Evolutionary conservation across 2,888 invertebrate species (phyloP).

Genomic region (Halocaridina rubra): DNA sequence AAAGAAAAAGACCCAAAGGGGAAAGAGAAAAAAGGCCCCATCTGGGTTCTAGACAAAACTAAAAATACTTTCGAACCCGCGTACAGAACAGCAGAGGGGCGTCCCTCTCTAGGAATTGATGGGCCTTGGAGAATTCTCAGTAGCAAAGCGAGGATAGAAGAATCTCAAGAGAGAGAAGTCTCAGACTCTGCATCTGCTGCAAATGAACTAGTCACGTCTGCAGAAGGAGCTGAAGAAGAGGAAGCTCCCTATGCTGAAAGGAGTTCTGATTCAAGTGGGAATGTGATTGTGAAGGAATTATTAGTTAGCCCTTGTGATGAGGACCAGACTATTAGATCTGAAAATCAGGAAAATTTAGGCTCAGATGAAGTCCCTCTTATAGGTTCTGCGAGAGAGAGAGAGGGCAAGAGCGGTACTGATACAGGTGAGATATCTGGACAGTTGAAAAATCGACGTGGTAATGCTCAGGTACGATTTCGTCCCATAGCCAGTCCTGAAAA

Average conservation of each 20-base stretch:
- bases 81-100: background rate
- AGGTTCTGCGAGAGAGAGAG: too few species aligned
- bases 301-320: too few species aligned
- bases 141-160: background rate
- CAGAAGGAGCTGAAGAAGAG: background rate
- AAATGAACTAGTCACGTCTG: background rate
- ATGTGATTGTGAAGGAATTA: too few species aligned
- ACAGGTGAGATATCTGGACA: background rate
- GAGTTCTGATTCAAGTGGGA: too few species aligned
- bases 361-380: too few species aligned
- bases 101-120: background rate
- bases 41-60: background rate
- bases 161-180: background rate
- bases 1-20: background rate
- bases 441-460: background rate
- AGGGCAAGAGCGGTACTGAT: too few species aligned
- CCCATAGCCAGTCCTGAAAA: background rate
- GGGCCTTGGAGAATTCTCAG: background rate
- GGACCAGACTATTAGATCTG: background rate
- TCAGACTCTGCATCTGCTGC: too few species aligned
- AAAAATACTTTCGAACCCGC: background rate
- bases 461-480: background rate
- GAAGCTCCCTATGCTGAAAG: too few species aligned
- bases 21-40: background rate
- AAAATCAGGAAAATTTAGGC: background rate